Conservation (phyloP, 2,797 vertebrate species). For the Galaxias olidus region DNA sequence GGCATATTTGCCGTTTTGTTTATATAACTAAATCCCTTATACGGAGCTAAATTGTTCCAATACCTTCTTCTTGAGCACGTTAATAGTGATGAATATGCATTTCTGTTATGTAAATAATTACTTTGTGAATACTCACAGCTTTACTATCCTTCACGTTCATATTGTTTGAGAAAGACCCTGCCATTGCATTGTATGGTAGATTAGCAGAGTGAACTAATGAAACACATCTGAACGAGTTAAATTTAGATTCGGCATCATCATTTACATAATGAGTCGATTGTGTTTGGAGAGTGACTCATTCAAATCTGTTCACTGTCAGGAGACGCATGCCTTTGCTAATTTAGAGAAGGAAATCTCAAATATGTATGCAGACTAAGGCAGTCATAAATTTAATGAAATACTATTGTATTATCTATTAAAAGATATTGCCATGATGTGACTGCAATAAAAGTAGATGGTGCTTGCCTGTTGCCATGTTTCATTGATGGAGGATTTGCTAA, state of each 20-base stretch:
- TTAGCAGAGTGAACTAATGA: slow-evolving; percentile 46
- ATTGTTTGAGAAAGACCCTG: slow-evolving; percentile 28
- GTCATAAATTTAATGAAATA: slow-evolving; percentile 28
- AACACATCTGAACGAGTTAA: slow-evolving; percentile 54
- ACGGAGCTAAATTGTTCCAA: too few relatives aligned
- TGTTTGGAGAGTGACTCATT: slow-evolving; percentile 58
- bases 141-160: slow-evolving; percentile 5
- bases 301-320: slow-evolving; percentile 52
- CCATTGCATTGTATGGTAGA: slow-evolving; percentile 7
- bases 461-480: too few relatives aligned
- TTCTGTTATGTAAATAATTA: slow-evolving; percentile 22
- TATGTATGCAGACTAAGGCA: slow-evolving; percentile 20
- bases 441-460: not conserved
- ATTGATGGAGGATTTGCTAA: too few relatives aligned
- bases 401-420: slow-evolving; percentile 23
- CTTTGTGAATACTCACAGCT: slow-evolving; percentile 42
- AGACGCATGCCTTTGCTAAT: slow-evolving; percentile 60
- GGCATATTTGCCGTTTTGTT: too few relatives aligned
- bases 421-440: slow-evolving; percentile 17
- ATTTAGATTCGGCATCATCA: slow-evolving; percentile 50
- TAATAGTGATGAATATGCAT: not conserved
- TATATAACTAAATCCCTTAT: too few relatives aligned
- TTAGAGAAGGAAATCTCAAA: slow-evolving; percentile 49
- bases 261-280: slow-evolving; percentile 67
- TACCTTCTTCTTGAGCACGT: not conserved